Evolutionary conservation across 2,113 vertebrate genomes (phyloP), one percentile per base, ranked within the genome.

Genomic region (Narcine bancroftii): DNA sequence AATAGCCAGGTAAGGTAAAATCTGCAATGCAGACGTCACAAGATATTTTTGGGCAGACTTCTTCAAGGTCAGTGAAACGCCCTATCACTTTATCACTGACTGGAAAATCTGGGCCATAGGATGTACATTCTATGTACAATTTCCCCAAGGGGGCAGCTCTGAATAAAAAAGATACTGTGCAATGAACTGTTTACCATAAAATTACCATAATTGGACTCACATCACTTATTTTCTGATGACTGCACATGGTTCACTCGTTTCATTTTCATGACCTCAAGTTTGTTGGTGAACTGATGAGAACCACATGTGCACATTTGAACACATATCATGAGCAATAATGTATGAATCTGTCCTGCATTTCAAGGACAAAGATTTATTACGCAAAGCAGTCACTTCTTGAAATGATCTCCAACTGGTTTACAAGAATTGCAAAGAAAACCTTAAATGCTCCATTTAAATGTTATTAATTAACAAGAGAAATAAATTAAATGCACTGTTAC

Each of bases 191-290:
- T 91, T 91, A 66, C 89, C 21, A 71, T 29, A 91, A 45, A 91
- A 69, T 42, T 42, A 47, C 63, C 39, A 71, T 91, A 66, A 69
- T 63, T 91, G 63, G 39, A 71, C 63, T 24, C 63, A 42, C 87
- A 66, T 11, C 63, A 29, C 9, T 66, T 66, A 39, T 47, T 91
- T 91, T 91, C 65, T 69, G 63, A 63, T 69, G 24, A 42, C 65
- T 33, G 26, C 63, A 91, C 71, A 65, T 91, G 89, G 89, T 47
- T 91, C 60, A 71, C 89, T 47, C 6, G 89, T 21, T 91, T 91
- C 63, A 91, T 91, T 91, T 69, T 71, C 63, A 69, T 91, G 89
- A 91, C 89, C 63, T 91, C 89, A 69, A 45, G 65, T 91, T 91
- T 71, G 89, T 39, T 91, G 89, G 89, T 29, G 47, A 91, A 71